Evolutionary conservation across 2,113 vertebrate species (phyloP), one percentile per base, ranked within the genome.

Genomic region (Tinamus guttatus): DNA sequence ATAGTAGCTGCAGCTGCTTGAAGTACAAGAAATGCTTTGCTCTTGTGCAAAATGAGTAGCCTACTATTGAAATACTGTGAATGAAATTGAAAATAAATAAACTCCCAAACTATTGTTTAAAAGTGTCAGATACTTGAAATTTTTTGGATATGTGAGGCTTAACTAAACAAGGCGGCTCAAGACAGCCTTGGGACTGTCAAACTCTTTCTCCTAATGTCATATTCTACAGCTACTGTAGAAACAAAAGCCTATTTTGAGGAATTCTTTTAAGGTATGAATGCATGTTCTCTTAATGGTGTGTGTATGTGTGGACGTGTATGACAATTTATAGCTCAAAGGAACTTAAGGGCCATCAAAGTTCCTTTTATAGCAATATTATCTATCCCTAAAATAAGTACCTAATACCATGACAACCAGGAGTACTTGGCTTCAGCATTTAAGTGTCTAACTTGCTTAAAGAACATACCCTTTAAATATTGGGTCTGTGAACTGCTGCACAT

Each of bases 1-100:
- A 5, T 59, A 36, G 83, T 24, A 27, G 25, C 9, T 89, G 78
- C 68, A 73, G 85, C 60, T 90, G 75, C 73, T 63, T 77, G 67
- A 77, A 85, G 28, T 56, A 34, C 73, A 71, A 94, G 73, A 83
- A 81, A n/a, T n/a, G 32, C 49, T 79, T 56, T 11, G 28, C n/a
- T 70, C n/a, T 70, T 83, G 47, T 59, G 59, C 32, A 74, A 84
- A 82, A 59, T 1, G 1, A 68, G 43, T 40, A 62, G 83, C 30
- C 64, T 90, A 45, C 65, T 94, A 2, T 8, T 64, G 62, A 88
- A 96, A 83, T 83, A 85, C 83, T 95, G 94, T 94, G 95, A 89
- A 6, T 75, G 83, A 89, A 79, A 88, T 84, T 75, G 95, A 82
- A 93, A 95, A 94, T 40, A 87, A 95, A 94, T 36, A 78, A 92